Conservation (phyloP, 1,140 invertebrate genomes). For the Bombus fervidus region DNA sequence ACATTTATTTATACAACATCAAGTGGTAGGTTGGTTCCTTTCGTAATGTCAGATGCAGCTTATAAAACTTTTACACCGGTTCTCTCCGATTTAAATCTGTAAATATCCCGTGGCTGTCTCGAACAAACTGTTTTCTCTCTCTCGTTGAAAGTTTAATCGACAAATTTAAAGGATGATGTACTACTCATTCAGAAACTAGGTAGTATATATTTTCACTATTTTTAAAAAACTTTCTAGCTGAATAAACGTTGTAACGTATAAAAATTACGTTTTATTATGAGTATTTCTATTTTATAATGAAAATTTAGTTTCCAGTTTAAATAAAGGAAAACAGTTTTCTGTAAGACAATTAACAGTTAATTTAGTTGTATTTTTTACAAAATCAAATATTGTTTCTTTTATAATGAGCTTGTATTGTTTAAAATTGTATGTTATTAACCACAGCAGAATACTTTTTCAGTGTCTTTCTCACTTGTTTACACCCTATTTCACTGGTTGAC, state of each 20-base stretch:
- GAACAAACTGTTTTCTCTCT: background rate
- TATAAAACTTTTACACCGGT: background rate
- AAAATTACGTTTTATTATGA: no score
- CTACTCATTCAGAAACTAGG: background rate
- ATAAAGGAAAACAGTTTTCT: background rate
- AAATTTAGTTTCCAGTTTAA: background rate
- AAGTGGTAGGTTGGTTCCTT: background rate
- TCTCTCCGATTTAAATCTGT: background rate
- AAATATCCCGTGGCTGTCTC: conserved; percentile 4
- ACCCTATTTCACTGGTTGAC: background rate
- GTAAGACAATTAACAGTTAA: background rate
- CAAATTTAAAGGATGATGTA: background rate
- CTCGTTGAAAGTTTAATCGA: conserved; percentile 3
- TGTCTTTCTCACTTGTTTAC: background rate
- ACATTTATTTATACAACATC: background rate
- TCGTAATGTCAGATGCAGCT: background rate
- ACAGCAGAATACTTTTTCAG: background rate
- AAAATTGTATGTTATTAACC: background rate
- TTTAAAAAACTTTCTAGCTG: background rate
- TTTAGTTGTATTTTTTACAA: background rate
- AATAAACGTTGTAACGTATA: background rate
- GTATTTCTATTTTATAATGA: background rate
- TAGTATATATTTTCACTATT: background rate
- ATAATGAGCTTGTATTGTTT: background rate
- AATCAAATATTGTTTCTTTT: background rate